Base-by-base conservation (phyloP, 2,113 vertebrate species). In the Pomatostomus ruficeps region DNA sequence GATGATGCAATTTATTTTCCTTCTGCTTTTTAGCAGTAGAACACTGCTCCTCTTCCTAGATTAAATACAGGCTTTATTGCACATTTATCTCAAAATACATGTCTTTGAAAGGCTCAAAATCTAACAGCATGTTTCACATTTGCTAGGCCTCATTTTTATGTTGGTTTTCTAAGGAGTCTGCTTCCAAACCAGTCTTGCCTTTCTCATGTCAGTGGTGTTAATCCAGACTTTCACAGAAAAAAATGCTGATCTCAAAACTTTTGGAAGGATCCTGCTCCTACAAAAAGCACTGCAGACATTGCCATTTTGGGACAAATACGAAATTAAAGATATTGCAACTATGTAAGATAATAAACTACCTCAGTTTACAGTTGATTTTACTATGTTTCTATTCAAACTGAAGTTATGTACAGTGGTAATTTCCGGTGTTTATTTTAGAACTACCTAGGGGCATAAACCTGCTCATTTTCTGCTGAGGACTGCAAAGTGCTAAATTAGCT, bases 1-100 rank as follows among this genome's bases (percentile, higher is more conserved):
- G 94, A 96, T 96, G 95, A 96, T 94, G 93, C 96, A 96, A 95
- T 96, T 94, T 95, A 95, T 97, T 97, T 96, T 95, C 82, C 85
- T 95, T 96, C 89, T 97, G 82, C 85, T 90, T 93, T 89, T 90
- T 94, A 96, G 91, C 90, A 96, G 91, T 88, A 97, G 92, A 96
- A 94, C 59, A 77, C 75, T 86, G 88, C 78, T 93, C 67, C 88
- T 96, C 91, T 93, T 94, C 72, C 75, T 90, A 96, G 91, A 96
- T 96, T 96, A 94, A 95, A 96, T 75, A 74, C 93, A 97, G 93
- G 93, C 43, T 95, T 96, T 95, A 95, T 74, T 93, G 85, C 85
- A 95, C 81, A 89, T 95, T 89, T 95, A 89, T 95, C 95, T 93
- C 78, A 91, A 94, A 93, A 95, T 74, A 77, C 35, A 43, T 13